A percentile compares a stretch with the other conserved stretches of the same genome.
Conservation (phyloP, 2,113 vertebrate species). For the Polypterus bichir region DNA sequence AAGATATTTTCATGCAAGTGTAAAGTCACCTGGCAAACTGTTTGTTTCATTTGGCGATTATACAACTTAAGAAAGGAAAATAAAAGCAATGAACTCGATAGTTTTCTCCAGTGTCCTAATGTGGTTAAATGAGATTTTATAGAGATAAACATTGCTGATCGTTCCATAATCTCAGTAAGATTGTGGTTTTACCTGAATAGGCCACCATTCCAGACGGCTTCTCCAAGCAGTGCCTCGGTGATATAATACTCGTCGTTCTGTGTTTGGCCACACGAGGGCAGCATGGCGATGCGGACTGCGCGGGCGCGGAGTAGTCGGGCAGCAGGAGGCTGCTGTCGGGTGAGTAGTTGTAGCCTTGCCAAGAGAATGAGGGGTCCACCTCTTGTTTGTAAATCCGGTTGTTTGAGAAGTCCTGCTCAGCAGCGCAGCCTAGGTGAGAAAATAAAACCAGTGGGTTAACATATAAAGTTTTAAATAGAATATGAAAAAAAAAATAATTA, state of each 20-base stretch:
- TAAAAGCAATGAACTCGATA: too few relatives aligned
- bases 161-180: too few relatives aligned
- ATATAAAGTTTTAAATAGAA: too few relatives aligned
- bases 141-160: too few relatives aligned
- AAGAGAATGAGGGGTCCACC: slow-evolving; percentile 29
- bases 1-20: too few relatives aligned
- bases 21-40: too few relatives aligned
- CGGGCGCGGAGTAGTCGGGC: slow-evolving; percentile 21
- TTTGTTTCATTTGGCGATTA: too few relatives aligned
- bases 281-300: slow-evolving; percentile 37
- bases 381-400: slow-evolving; percentile 34
- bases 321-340: slow-evolving; percentile 25
- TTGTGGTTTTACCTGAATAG: slow-evolving; percentile 43
- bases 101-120: too few relatives aligned
- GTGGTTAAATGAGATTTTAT: too few relatives aligned
- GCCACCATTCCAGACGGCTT: slow-evolving; percentile 44
- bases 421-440: slow-evolving; percentile 24
- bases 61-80: too few relatives aligned
- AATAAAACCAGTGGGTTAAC: too few relatives aligned
- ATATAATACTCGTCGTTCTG: slow-evolving; percentile 23
- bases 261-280: slow-evolving; percentile 53
- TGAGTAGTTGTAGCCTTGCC: slow-evolving; percentile 38
- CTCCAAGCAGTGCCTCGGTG: slow-evolving; percentile 39
- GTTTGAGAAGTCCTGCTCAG: slow-evolving; percentile 31
- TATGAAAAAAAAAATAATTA: too few relatives aligned